phyloP scores from a whole-genome alignment of 2,888 invertebrate genomes.

The Dendrolimus pini region DNA sequence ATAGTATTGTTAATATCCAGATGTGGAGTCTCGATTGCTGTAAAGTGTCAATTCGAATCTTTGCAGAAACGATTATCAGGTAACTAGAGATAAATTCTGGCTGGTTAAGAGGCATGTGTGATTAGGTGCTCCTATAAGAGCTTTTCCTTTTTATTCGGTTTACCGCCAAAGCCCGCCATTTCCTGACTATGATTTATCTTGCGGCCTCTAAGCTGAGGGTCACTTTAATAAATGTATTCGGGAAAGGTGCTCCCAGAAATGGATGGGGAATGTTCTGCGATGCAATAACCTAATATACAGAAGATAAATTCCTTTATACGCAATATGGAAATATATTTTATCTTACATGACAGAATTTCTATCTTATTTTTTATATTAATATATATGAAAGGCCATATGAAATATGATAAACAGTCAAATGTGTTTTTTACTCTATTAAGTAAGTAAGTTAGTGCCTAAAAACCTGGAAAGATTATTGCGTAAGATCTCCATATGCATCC shows the following conservation, averaged over 20 bases:
- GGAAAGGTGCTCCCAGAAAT: conserved; percentile 61
- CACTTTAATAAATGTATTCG: conserved; percentile 74
- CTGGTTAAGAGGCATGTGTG: conserved; percentile 13
- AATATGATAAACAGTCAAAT: no score
- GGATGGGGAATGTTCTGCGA: conserved; percentile 54
- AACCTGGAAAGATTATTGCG: no score
- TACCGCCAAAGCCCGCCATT: conserved; percentile 55
- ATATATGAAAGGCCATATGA: no score
- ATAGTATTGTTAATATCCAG: no score
- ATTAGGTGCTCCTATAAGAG: conserved; percentile 32
- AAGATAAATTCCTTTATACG: conserved; percentile 34
- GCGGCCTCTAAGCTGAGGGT: conserved; percentile 65
- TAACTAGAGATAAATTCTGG: no score
- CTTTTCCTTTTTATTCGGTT: conserved; percentile 57
- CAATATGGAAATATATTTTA: conserved; percentile 18
- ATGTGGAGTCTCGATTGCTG: no score
- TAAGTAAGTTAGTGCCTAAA: background rate
- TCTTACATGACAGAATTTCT: background rate
- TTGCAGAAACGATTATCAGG: no score
- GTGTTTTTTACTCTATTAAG: conserved; percentile 5
- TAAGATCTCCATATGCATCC: no score
- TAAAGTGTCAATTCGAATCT: no score
- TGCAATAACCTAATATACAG: conserved; percentile 59
- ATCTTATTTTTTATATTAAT: no score
- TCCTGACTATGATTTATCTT: conserved; percentile 73